Conservation (phyloP, 2,113 vertebrate species). For the Azemiops feae region DNA sequence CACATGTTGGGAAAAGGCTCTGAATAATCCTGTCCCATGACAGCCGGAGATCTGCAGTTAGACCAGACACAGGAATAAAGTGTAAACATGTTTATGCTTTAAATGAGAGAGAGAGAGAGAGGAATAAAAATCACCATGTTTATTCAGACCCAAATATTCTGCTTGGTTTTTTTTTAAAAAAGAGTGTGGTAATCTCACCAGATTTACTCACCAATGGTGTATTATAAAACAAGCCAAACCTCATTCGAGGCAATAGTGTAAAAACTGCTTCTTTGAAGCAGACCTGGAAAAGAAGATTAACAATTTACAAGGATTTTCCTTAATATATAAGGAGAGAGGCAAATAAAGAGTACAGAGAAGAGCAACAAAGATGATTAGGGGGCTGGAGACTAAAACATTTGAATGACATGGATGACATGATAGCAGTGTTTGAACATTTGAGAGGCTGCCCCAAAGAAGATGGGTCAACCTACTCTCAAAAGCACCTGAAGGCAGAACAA, state of each 20-base stretch:
- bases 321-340: slow-evolving; percentile 16
- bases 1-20: slow-evolving; percentile 94
- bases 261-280: slow-evolving; percentile 93
- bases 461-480: background rate
- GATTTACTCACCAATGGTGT: slow-evolving; percentile 87
- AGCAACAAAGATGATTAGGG: background rate
- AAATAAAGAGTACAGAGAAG: background rate
- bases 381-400: background rate
- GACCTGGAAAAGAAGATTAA: slow-evolving; percentile 74
- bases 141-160: background rate
- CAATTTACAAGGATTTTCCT: slow-evolving; percentile 25
- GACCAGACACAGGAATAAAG: slow-evolving; percentile 4
- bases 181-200: background rate
- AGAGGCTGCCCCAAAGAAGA: background rate
- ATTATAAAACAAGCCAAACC: slow-evolving; percentile 96
- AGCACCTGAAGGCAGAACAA: background rate
- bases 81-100: background rate
- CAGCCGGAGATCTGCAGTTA: slow-evolving; percentile 89
- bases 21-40: slow-evolving; percentile 84
- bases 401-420: background rate
- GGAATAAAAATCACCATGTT: background rate
- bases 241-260: slow-evolving; percentile 92
- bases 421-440: background rate
- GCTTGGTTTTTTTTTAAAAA: background rate
- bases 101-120: background rate